Evolutionary conservation across 2,113 vertebrate species (phyloP).

Genomic region (Budorcas taxicolor): DNA sequence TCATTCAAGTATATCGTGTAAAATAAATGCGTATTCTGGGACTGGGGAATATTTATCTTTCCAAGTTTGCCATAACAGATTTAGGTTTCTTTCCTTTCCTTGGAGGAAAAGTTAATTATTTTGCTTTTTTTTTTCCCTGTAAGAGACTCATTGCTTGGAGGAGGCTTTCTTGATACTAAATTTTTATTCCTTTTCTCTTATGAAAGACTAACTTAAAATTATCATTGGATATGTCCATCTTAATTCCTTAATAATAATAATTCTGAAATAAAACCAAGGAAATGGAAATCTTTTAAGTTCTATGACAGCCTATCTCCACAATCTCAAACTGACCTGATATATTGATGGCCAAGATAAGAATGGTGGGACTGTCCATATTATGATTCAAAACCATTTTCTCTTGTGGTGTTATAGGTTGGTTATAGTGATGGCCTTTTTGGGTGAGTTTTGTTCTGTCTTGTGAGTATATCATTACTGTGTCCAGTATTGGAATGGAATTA

Average conservation of each 20-base stretch:
- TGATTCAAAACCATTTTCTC: conserved; percentile 51
- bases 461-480: conserved; percentile 56
- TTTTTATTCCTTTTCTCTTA: conserved; percentile 53
- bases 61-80: conserved; percentile 64
- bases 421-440: conserved; percentile 36
- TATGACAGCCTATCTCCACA: conserved; percentile 20
- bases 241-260: conserved; percentile 52
- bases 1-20: conserved; percentile 42
- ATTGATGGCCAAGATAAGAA: conserved; percentile 61
- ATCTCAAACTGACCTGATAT: conserved; percentile 58
- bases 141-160: conserved; percentile 38
- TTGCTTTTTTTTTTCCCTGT: conserved; percentile 61
- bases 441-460: conserved; percentile 56
- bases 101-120: conserved; percentile 68
- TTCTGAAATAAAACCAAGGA: conserved; percentile 68
- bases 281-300: conserved; percentile 58
- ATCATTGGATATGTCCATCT: conserved; percentile 65
- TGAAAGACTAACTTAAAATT: conserved; percentile 64
- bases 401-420: conserved; percentile 40
- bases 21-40: conserved; percentile 61
- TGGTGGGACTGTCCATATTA: not conserved
- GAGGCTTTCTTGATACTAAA: conserved; percentile 59
- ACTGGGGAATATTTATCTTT: conserved; percentile 68
- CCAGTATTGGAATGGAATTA: conserved; percentile 55
- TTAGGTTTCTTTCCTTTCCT: conserved; percentile 66